These are phyloP conservation scores for Gibbula magus DNA, from an alignment of 2,888 invertebrate species.

Conservation along the genomic window DNA sequence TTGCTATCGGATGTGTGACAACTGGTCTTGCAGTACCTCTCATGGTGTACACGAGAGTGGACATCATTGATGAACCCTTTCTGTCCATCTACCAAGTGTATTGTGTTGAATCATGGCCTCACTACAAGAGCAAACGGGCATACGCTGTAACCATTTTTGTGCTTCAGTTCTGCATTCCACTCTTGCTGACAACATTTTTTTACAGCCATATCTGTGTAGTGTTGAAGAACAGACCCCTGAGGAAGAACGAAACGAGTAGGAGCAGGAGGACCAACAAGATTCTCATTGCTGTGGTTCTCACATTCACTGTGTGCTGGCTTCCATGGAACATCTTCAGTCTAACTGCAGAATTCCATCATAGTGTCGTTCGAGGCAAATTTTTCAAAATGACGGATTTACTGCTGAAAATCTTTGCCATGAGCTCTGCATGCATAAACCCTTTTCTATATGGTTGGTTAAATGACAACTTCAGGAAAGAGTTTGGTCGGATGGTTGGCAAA, in stretches of 20 bases:
- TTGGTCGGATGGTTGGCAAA: constrained; percentile 54
- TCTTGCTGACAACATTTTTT: constrained; percentile 64
- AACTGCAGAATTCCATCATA: constrained; percentile 62
- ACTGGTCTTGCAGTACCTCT: constrained; percentile 66
- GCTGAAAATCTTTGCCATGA: constrained; percentile 72
- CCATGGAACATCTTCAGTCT: constrained; percentile 71
- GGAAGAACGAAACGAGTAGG: constrained; percentile 56
- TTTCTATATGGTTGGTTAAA: constrained; percentile 75
- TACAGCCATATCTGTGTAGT: constrained; percentile 68
- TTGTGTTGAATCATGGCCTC: constrained; percentile 70
- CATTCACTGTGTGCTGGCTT: constrained; percentile 73
- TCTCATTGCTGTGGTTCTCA: constrained; percentile 68
- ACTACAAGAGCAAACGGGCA: constrained; percentile 45
- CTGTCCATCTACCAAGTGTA: constrained; percentile 56
- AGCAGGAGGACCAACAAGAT: constrained; percentile 70
- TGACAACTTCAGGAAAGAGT: constrained; percentile 72
- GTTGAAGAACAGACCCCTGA: constrained; percentile 61
- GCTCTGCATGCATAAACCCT: constrained; percentile 74
- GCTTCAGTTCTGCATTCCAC: constrained; percentile 69
- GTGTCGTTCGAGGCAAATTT: constrained; percentile 58
- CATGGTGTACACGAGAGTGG: constrained; percentile 62
- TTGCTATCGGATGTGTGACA: constrained; percentile 58
- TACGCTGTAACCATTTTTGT: constrained; percentile 66
- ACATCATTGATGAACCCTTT: constrained; percentile 54
- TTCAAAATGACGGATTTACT: constrained; percentile 67